Percentiles rank a stretch among this genome's conserved stretches.
Conservation (phyloP, 2,113 vertebrate genomes). For the Telmatochromis bifrenatus region DNA sequence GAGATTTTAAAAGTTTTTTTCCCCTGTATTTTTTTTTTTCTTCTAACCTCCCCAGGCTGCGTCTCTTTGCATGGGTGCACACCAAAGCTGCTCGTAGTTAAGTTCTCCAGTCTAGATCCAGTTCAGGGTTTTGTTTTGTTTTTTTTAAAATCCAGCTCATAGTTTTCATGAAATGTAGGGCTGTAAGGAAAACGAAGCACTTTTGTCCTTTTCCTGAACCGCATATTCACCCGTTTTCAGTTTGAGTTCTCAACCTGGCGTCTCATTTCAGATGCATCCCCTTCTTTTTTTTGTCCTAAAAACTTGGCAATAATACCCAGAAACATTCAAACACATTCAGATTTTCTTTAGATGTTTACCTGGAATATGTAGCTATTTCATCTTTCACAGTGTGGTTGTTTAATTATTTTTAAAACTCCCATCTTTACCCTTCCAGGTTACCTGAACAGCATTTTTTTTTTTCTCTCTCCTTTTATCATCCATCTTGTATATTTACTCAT, state of each 20-base stretch:
- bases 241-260: neutral
- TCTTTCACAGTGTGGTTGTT: neutral
- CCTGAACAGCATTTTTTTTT: neutral
- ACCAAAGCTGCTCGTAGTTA: conserved; percentile 62
- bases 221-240: neutral
- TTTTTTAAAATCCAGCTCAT: neutral
- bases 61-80: conserved; percentile 45
- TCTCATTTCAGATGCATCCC: neutral
- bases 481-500: conserved; percentile 62
- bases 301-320: conserved; percentile 71
- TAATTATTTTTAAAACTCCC: neutral
- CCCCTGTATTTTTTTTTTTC: neutral
- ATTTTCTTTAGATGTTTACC: conserved; percentile 7
- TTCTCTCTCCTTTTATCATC: neutral
- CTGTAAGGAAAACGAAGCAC: conserved; percentile 45
- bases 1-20: neutral
- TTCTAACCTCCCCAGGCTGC: conserved; percentile 6
- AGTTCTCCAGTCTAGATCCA: neutral
- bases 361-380: conserved; percentile 43
- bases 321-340: conserved; percentile 22
- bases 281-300: neutral
- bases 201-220: conserved; percentile 35
- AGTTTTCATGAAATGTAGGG: conserved; percentile 47
- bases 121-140: neutral
- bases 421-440: neutral